phyloP scores from a whole-genome alignment of 2,113 vertebrate genomes.

The Oostethus manadensis region DNA sequence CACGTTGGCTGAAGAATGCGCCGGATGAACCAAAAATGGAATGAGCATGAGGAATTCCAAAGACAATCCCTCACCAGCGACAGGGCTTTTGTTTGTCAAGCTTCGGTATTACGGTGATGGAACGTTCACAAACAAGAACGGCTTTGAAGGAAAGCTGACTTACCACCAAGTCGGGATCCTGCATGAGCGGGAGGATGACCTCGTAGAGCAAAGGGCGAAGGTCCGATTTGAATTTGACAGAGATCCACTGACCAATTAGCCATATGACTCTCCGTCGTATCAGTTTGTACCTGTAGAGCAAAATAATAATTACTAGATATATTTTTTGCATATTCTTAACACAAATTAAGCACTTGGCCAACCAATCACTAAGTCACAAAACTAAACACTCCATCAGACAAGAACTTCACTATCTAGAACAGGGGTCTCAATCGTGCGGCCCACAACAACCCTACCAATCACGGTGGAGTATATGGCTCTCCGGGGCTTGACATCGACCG shows the following conservation, averaged over 20 bases:
- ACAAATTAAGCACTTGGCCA: conserved; percentile 8
- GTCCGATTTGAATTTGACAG: conserved; percentile 94
- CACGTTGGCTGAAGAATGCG: background rate
- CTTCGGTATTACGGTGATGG: background rate
- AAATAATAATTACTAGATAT: background rate
- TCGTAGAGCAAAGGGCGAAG: conserved; percentile 91
- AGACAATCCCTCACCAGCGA: background rate
- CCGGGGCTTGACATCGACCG: too few relatives aligned
- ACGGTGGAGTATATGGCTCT: too few relatives aligned
- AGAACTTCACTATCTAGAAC: too few relatives aligned
- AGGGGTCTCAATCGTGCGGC: too few relatives aligned
- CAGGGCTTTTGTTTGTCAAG: background rate
- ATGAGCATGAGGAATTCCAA: background rate
- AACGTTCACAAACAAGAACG: too few relatives aligned
- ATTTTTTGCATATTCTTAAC: background rate
- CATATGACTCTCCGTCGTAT: conserved; percentile 93
- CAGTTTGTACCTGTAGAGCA: conserved; percentile 82
- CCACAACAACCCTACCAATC: too few relatives aligned
- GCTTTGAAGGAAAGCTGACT: conserved; percentile 45
- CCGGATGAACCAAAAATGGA: conserved; percentile 9
- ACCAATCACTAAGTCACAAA: background rate
- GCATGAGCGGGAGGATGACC: conserved; percentile 88
- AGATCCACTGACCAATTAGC: conserved; percentile 97
- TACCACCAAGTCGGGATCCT: conserved; percentile 96
- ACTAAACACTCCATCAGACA: too few relatives aligned